Base-by-base conservation (phyloP, 2,888 invertebrate genomes). In the Pterostichus madidus region DNA sequence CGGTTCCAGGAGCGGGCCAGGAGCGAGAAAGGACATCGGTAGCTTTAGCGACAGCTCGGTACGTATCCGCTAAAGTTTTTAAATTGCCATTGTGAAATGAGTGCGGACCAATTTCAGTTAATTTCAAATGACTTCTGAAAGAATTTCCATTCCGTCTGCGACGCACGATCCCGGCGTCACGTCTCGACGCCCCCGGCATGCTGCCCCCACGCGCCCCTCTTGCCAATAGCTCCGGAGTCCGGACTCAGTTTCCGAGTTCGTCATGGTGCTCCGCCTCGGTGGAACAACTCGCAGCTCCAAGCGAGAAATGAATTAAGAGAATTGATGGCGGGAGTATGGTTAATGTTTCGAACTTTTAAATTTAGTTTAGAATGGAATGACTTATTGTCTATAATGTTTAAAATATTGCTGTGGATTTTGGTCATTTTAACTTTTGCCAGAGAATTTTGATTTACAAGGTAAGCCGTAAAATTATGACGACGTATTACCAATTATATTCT, bases 71-170 rank as follows among this genome's bases (percentile, higher is more conserved):
- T 61, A 52, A 85, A 85, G 78, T 85, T 86, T 85, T 86, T 85
- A 85, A 86, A 86, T 85, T 86, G 85, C 84, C 83, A 84, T 84
- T 82, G 83, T 84, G 83, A 86, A 86, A 86, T 85, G 85, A 85
- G 86, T 84, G 84, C 84, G 75, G 68, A 85, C 86, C 87, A 86
- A 87, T 88, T 87, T 86, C 86, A 86, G 86, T 87, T 88, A 87
- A 88, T 88, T 87, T 87, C 86, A 88, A 88, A 88, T 88, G 87
- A 88, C 87, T 88, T 88, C 87, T 86, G 87, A 87, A 88, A 88
- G 88, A 87, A 88, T 88, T 88, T 87, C 87, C 88, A 88, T 88
- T 88, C 80, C 56, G 77, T 75, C 52, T 75, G 75, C 75, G 56
- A 77, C 39, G 77, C 52, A 56, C 77, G 77, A 77, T 35, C 32